Evolutionary conservation across 2,888 invertebrate genomes (phyloP).

Genomic region (Drosophila anomelani): DNA sequence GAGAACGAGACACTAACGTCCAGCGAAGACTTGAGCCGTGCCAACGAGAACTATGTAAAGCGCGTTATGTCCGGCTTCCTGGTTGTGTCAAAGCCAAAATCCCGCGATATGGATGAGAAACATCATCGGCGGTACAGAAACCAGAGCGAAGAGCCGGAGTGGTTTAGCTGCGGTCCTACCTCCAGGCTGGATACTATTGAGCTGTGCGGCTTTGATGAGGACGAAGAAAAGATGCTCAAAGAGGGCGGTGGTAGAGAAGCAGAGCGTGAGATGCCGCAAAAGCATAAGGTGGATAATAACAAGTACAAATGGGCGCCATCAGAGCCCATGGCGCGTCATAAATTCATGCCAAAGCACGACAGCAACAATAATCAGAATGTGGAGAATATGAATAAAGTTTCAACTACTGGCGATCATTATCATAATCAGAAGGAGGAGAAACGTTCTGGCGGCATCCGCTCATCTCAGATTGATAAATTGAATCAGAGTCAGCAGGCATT

Average conservation of each 20-base stretch:
- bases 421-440: slow-evolving; percentile 59
- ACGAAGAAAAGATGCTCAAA: slow-evolving; percentile 63
- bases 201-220: slow-evolving; percentile 82
- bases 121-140: slow-evolving; percentile 77
- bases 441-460: slow-evolving; percentile 37
- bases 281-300: slow-evolving; percentile 60
- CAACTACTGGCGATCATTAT: slow-evolving; percentile 24
- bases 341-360: slow-evolving; percentile 54
- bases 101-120: slow-evolving; percentile 77
- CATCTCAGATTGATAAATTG: slow-evolving; percentile 67
- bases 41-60: slow-evolving; percentile 82
- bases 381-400: slow-evolving; percentile 65
- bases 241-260: slow-evolving; percentile 43
- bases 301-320: slow-evolving; percentile 62
- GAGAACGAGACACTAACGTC: slow-evolving; percentile 65
- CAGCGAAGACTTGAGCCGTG: slow-evolving; percentile 61
- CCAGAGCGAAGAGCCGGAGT: slow-evolving; percentile 82
- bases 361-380: slow-evolving; percentile 57
- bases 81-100: slow-evolving; percentile 80
- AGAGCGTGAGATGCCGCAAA: slow-evolving; percentile 48
- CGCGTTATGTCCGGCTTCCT: slow-evolving; percentile 80
- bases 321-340: slow-evolving; percentile 49
- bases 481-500: slow-evolving; percentile 35
- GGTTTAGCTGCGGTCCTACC: slow-evolving; percentile 84
- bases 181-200: slow-evolving; percentile 83